Percentiles rank a stretch among this genome's conserved stretches.
Conservation (phyloP, 2,113 vertebrate species). For the Calyptommatus sinebrachiatus region DNA sequence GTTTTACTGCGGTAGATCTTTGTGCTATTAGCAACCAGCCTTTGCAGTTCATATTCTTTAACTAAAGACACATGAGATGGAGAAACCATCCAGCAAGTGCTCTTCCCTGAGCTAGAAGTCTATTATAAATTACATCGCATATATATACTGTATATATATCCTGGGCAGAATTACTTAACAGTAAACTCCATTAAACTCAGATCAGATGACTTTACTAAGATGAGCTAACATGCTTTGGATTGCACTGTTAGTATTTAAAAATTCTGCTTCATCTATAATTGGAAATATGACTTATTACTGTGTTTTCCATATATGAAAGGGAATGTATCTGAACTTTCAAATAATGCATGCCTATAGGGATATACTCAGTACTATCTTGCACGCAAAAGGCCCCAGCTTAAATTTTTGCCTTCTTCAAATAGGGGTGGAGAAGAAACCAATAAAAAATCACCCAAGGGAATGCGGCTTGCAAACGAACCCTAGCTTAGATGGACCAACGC, state of each 20-base stretch:
- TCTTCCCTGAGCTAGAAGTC: background rate
- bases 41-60: background rate
- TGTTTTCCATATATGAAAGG: background rate
- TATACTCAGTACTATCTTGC: too few relatives aligned
- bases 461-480: too few relatives aligned
- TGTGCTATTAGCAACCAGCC: background rate
- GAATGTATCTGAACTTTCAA: background rate
- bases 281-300: slow-evolving; percentile 1
- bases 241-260: background rate
- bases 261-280: background rate
- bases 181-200: background rate
- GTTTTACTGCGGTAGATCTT: background rate
- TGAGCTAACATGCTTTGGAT: slow-evolving; percentile 2
- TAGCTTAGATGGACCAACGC: too few relatives aligned
- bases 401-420: too few relatives aligned
- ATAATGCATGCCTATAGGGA: too few relatives aligned
- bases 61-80: background rate
- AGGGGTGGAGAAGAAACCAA: too few relatives aligned
- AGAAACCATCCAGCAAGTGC: background rate
- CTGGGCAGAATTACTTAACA: slow-evolving; percentile 1
- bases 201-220: background rate
- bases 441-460: too few relatives aligned
- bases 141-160: too few relatives aligned
- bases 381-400: too few relatives aligned
- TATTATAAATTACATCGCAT: slow-evolving; percentile 1